Base-by-base conservation (phyloP, 2,113 vertebrate genomes). In the Ophiodon elongatus region DNA sequence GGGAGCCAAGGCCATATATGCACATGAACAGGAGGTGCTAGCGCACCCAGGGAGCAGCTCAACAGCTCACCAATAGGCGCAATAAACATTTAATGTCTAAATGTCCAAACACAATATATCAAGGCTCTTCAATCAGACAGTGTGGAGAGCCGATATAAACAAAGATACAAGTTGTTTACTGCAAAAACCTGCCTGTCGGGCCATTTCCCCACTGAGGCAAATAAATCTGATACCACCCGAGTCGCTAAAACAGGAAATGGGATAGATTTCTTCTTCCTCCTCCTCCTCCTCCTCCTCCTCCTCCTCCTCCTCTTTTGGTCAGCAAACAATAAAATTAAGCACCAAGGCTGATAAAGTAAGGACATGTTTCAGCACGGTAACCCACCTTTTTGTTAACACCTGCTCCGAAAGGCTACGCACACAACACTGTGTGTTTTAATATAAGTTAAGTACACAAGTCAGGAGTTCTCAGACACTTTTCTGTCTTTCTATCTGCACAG, bases 1-100 rank as follows among this genome's bases (percentile, higher is more conserved):
- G n/a, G 70, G 62, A 85, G 56, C 76, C 52, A 74, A 88, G 65
- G 73, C 84, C 91, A 87, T 91, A 85, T 89, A 90, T 85, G 90
- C 85, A 29, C 88, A 89, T 45, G 63, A 77, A 76, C 31, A 19
- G 70, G 75, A 81, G 81, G 41, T 31, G 73, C 67, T 45, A 47
- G 4, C 17, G 63, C 35, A 59, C 62, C 31, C 59, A 33, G 39
- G 56, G 52, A 56, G 15, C 23, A 76, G 74, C 66, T 79, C 62
- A 41, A 68, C 33, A 66, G 43, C 77, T 66, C 41, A 76, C 47
- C 35, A 45, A 35, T n/a, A 52, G 33, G 33, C 35, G 62, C 13
- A 65, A 37, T 73, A 35, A n/a, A 52, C 23, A 80, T 50, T 75
- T 79, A 75, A 57, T 23, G 21, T 60, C 23, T 45, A 45, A 50